Conservation (phyloP, 2,113 vertebrate genomes). For the Pelodiscus sinensis region DNA sequence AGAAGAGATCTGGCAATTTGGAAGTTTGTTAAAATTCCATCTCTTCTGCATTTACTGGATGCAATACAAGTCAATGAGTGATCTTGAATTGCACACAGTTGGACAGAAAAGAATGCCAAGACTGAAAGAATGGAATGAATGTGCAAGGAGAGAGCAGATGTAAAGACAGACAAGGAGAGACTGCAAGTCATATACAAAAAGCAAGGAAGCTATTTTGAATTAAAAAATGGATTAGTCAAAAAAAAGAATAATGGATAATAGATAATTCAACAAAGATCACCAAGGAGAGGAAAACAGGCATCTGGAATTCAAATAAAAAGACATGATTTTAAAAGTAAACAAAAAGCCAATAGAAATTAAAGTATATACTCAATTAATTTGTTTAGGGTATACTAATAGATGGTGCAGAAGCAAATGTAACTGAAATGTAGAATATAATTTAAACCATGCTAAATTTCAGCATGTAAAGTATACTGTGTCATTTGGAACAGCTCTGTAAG, state of each 20-base stretch:
- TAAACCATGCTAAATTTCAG: background rate
- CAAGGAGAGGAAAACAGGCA: background rate
- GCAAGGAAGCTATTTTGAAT: fast-evolving
- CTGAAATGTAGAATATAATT: too few species aligned
- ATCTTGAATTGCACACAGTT: background rate
- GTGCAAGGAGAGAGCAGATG: background rate
- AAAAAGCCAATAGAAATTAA: background rate
- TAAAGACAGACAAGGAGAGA: too few species aligned
- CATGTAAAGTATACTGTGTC: background rate
- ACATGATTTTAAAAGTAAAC: background rate
- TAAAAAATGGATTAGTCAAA: background rate
- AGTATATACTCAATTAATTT: background rate
- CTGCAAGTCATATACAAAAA: background rate
- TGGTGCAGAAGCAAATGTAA: background rate
- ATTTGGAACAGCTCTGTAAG: background rate
- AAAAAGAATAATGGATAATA: background rate
- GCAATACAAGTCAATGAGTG: background rate
- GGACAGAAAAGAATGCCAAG: background rate
- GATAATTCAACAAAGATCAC: background rate
- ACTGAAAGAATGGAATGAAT: background rate
- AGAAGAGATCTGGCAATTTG: background rate
- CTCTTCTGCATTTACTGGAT: background rate
- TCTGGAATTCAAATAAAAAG: background rate
- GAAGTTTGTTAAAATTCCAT: background rate
- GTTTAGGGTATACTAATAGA: background rate